Base-by-base conservation (phyloP, 2,888 invertebrate species). In the Lymantria monacha region DNA sequence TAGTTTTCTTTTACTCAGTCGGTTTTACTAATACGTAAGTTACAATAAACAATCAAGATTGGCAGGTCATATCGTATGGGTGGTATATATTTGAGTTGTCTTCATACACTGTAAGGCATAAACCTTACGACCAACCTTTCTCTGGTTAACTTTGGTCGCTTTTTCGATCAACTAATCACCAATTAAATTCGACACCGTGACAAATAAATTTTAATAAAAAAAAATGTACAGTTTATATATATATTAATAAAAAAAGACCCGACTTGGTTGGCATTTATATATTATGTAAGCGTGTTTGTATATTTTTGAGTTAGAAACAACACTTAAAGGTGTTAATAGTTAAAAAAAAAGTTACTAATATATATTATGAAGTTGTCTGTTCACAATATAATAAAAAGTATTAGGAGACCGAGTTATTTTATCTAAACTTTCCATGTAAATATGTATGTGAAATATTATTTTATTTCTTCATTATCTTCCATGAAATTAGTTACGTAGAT, bases 191-290 rank as follows among this genome's bases (percentile, higher is more conserved):
- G 22, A 22, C 22, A 22, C 5, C 22, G 22, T 22, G 22, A 22
- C 2, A 22, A 22, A 22, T 22, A 22, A 22, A 22, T 22, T 22
- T 22, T 22, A 2, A 22, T 3, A n/a, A 2, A 9, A 12, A 38
- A 12, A 9, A 5, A 3, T 38, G 38, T 22, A 22, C 33, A n/a
- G 38, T 12, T 49, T 22, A 22, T 5, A 22, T n/a, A n/a, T 54
- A 14, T 55, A 55, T 56, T 49, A 62, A 46, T 63, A 54, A 56
- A 57, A 38, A 43, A 14, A 65, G 69, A 68, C 64, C 60, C 57
- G 57, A 61, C 54, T 44, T 74, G 72, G 74, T 66, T 70, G 72
- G 81, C 81, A 81, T 81, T 81, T 81, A 81, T 75, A 31, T 42
- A 69, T 63, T 63, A 65, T 62, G 62, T 67, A 65, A 66, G 69